phyloP scores from a whole-genome alignment of 2,797 vertebrate genomes.

The Mormyrops boulengeri region DNA sequence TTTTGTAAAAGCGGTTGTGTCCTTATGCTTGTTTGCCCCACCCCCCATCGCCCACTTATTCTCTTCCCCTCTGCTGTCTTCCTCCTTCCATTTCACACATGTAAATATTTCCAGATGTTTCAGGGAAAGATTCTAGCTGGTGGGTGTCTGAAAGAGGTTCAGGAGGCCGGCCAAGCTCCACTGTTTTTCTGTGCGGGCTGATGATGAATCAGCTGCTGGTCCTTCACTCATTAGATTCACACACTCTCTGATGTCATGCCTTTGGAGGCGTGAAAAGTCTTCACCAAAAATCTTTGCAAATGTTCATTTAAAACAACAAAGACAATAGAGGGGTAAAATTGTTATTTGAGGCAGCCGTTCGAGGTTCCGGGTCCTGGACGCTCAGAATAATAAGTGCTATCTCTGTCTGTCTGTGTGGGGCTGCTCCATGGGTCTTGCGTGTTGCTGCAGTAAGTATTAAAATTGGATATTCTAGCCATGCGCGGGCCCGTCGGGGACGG shows the following conservation, averaged over 20 bases:
- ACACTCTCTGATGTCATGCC: not conserved
- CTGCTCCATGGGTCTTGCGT: slow-evolving; percentile 73
- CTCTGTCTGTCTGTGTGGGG: slow-evolving; percentile 46
- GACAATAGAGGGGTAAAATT: not conserved
- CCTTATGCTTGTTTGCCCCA: slow-evolving; percentile 15
- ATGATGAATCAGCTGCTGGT: slow-evolving; percentile 33
- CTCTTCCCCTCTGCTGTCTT: slow-evolving; percentile 8
- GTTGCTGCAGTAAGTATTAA: slow-evolving; percentile 61
- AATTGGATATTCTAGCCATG: slow-evolving; percentile 49
- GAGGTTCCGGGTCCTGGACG: not conserved
- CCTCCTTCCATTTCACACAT: slow-evolving; percentile 34
- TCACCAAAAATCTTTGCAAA: not conserved
- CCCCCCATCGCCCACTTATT: slow-evolving; percentile 22
- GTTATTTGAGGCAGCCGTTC: not conserved
- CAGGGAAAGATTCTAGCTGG: slow-evolving; percentile 42
- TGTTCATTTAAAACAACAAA: not conserved
- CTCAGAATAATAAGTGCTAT: slow-evolving; percentile 25
- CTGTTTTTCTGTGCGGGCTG: slow-evolving; percentile 34
- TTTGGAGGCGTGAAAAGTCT: not conserved
- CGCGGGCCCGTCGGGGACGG: slow-evolving; percentile 40
- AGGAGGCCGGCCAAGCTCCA: slow-evolving; percentile 41
- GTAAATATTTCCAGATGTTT: slow-evolving; percentile 63
- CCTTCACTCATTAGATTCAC: not conserved
- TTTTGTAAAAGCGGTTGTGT: slow-evolving; percentile 34
- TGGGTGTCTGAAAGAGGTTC: slow-evolving; percentile 48